Base-by-base conservation (phyloP, 2,797 vertebrate species). In the Rousettus madagascariensis region DNA sequence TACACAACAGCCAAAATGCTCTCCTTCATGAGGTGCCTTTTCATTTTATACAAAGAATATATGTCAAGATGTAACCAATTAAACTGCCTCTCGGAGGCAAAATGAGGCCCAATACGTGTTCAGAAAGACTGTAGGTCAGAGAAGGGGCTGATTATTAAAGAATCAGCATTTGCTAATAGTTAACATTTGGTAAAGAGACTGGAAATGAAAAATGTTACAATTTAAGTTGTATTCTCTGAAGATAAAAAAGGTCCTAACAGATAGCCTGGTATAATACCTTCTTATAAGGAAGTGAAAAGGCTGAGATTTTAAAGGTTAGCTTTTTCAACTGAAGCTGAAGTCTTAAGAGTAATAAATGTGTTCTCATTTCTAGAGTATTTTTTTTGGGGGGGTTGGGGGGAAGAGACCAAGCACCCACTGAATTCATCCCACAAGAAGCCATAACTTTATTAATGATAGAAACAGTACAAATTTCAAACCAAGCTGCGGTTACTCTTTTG, bases 391-490 rank as follows among this genome's bases (percentile, higher is more conserved):
- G 4, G 1, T 38, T 38, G 38, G 38, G 26, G 74, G 7, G 0
- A 28, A 86, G 65, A 95, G 77, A 95, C 51, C 0, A 4, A 95
- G 79, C 46, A 95, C 26, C 15, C 17, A 33, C 22, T 66, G 13
- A 55, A 93, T 98, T 98, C 98, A 98, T 96, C 98, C 98, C 98
- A 98, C 98, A 98, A 98, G 99, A 99, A 99, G 98, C 99, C 99
- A 99, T 99, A 99, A 98, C 98, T 99, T 99, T 99, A 99, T 98
- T 99, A 99, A 98, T 97, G 98, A 99, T 99, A 99, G 99, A 99
- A 99, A 99, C 99, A 99, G 99, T 99, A 99, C 99, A 99, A 99
- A 99, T 98, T 98, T 98, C 98, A 98, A 99, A 99, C 97, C 99
- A 99, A 99, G 99, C 98, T 98, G 99, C 98, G 98, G 98, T 98